phyloP scores from a whole-genome alignment of 2,797 vertebrate species.

The Peromyscus nudipes region DNA sequence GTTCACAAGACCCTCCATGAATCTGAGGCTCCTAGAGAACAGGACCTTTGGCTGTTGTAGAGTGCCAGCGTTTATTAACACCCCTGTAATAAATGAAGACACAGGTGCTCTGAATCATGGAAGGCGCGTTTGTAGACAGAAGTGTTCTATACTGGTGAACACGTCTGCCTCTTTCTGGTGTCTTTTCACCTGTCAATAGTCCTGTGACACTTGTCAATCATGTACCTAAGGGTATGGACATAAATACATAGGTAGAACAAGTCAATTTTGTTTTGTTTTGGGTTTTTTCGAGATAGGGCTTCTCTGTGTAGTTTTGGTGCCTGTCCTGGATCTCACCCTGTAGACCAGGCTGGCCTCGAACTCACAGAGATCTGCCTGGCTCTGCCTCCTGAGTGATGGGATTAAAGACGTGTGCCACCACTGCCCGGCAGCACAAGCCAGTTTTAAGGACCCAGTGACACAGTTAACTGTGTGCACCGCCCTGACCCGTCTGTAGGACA shows the following conservation, averaged over 20 bases:
- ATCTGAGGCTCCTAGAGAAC: background rate
- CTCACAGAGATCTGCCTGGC: too few species aligned
- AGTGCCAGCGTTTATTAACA: background rate
- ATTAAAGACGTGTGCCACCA: too few species aligned
- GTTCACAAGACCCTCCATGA: background rate
- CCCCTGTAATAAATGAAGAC: background rate
- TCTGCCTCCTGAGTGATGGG: too few species aligned
- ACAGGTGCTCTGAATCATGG: background rate
- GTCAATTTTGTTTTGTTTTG: background rate
- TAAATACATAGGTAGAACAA: background rate
- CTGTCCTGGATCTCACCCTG: too few species aligned
- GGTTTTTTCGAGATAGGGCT: too few species aligned
- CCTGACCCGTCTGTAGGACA: background rate
- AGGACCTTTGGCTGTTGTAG: background rate
- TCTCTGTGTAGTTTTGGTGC: too few species aligned
- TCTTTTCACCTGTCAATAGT: background rate
- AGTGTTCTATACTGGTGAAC: background rate
- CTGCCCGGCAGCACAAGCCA: background rate
- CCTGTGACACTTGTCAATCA: background rate
- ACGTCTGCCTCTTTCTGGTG: background rate
- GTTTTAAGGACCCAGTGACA: background rate
- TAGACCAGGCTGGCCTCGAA: too few species aligned
- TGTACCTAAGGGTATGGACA: background rate
- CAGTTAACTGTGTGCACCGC: background rate
- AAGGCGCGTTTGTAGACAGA: background rate